phyloP scores from a whole-genome alignment of 2,797 vertebrate species.

The Urophycis tenuis region DNA sequence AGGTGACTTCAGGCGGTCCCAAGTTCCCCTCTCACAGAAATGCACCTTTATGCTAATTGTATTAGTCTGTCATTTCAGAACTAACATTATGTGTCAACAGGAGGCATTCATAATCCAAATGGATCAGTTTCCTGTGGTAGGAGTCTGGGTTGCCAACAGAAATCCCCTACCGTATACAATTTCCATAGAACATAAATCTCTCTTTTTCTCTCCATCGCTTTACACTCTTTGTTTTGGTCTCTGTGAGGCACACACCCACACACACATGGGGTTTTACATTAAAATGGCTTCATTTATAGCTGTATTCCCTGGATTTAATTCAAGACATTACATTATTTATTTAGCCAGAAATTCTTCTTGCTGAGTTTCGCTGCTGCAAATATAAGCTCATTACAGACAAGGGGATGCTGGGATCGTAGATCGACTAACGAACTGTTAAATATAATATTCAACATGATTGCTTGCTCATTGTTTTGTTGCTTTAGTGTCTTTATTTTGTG shows the following conservation, averaged over 20 bases:
- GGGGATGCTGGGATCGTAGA: neutral
- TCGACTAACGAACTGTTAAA: neutral
- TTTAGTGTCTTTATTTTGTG: neutral
- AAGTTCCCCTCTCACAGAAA: constrained; percentile 7
- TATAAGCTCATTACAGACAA: constrained; percentile 1
- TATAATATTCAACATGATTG: neutral
- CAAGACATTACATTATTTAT: constrained; percentile 19
- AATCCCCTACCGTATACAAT: too few relatives aligned
- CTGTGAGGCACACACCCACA: constrained; percentile 5
- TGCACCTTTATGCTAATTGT: constrained; percentile 8
- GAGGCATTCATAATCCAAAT: neutral
- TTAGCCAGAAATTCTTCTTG: constrained; percentile 14
- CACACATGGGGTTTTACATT: constrained; percentile 18
- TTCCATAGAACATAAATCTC: too few relatives aligned
- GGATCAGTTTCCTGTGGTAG: too few relatives aligned
- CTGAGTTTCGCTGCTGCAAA: neutral
- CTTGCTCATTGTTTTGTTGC: neutral
- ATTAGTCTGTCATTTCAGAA: neutral
- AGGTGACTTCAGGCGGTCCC: neutral
- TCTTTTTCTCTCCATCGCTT: too few relatives aligned
- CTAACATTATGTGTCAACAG: neutral
- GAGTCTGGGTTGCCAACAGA: too few relatives aligned
- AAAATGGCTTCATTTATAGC: constrained; percentile 15
- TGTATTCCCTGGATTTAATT: constrained; percentile 13
- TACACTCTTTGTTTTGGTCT: too few relatives aligned